phyloP scores from a whole-genome alignment of 2,797 vertebrate genomes.

The Ctenosaura bakeri region DNA sequence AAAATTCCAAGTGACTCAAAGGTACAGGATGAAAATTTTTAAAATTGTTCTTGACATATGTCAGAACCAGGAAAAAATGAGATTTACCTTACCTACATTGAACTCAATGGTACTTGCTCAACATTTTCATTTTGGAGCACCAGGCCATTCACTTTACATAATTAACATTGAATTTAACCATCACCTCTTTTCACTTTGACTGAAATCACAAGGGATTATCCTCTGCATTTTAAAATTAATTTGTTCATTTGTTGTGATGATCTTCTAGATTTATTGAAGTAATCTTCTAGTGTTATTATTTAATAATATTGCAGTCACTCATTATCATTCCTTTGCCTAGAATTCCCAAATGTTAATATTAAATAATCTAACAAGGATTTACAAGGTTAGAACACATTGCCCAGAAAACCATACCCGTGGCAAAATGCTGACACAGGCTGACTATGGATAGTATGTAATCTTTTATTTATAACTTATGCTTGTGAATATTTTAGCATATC shows the following conservation, averaged over 20 bases:
- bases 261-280: slow-evolving; percentile 62
- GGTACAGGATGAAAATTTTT: too few species aligned
- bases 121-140: slow-evolving; percentile 3
- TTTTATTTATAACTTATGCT: slow-evolving; percentile 37
- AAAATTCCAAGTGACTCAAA: too few species aligned
- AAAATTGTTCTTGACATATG: too few species aligned
- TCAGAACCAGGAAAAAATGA: too few species aligned
- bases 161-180: slow-evolving; percentile 25
- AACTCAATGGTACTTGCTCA: neutral
- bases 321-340: slow-evolving; percentile 40
- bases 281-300: slow-evolving; percentile 62
- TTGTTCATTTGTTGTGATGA: slow-evolving; percentile 70
- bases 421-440: slow-evolving; percentile 50
- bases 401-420: neutral
- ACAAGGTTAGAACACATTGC: slow-evolving; percentile 53
- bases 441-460: slow-evolving; percentile 23
- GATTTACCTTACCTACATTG: neutral
- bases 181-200: slow-evolving; percentile 41
- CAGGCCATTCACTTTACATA: slow-evolving; percentile 26
- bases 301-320: slow-evolving; percentile 57
- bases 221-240: slow-evolving; percentile 67
- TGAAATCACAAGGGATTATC: slow-evolving; percentile 39
- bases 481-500: slow-evolving; percentile 40
- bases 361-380: slow-evolving; percentile 61
- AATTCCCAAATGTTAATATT: slow-evolving; percentile 41